Base-by-base conservation (phyloP, 2,888 invertebrate genomes). In the Cerastoderma edule region DNA sequence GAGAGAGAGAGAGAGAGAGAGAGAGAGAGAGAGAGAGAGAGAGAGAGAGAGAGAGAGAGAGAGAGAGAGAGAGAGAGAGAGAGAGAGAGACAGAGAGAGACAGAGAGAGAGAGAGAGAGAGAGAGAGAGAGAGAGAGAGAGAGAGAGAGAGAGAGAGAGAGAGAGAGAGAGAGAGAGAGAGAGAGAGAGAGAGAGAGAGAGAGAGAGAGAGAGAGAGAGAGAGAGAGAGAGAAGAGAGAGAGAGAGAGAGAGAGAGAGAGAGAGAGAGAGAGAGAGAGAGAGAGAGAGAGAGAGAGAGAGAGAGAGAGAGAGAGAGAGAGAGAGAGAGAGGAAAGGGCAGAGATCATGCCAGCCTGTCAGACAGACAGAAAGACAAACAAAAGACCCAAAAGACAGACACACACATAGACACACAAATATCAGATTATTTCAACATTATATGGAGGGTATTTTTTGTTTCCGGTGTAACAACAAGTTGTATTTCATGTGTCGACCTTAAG, bases 1-100 rank as follows among this genome's bases (percentile, higher is more conserved):
- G 46, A 60, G 39, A 46, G 27, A 44, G 71, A 72, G 19, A 32
- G 64, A 68, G 63, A 57, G 53, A 30, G 63, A 75, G 63, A 33
- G 30, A 27, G 19, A 28, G 28, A 48, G 22, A 22, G 24, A 48
- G 48, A 32, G 46, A 46, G 60, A 35, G 35, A 48, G n/a, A 63
- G 68, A 67, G 46, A 35, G 33, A 48, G 33, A 64, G 44, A 53
- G 48, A 50, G 54, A 33, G 63, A 63, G 33, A 50, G 22, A 24
- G 44, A 27, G 19, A 39, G 35, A 53, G 35, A 35, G 50, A 48
- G 19, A 28, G 28, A 64, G 39, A 19, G 32, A 33, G 39, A 24
- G 24, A 39, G 39, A 22, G 48, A 48, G 27, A n/a, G 35, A 44
- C 32, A 6, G 8, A 44, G 32, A 53, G 39, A 28, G 24, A 35